These are phyloP conservation scores for Patella pellucida DNA, from an alignment of 2,888 invertebrate genomes.

Conservation along the genomic window DNA sequence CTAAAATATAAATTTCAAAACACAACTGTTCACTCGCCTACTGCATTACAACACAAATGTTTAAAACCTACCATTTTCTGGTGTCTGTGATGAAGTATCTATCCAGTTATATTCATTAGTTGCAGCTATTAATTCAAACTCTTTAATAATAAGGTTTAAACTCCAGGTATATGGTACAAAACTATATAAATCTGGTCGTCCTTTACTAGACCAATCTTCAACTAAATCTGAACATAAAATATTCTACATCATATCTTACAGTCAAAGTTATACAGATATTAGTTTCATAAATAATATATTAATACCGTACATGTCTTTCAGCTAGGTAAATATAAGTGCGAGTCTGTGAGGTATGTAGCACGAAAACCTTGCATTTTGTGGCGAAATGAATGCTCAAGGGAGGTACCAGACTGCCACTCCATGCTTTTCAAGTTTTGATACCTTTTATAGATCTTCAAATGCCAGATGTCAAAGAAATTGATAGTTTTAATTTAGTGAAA, in stretches of 20 bases:
- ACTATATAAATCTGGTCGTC: slow-evolving; percentile 87
- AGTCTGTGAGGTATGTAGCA: no score
- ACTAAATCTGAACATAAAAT: slow-evolving; percentile 79
- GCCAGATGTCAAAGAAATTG: background rate
- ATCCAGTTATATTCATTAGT: slow-evolving; percentile 99
- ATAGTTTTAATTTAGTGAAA: background rate
- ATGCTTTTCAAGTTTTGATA: no score
- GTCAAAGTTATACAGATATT: no score
- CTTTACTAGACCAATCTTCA: slow-evolving; percentile 87
- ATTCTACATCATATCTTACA: no score
- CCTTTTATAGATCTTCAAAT: no score
- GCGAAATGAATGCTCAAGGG: no score
- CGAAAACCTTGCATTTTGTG: no score
- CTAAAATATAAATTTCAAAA: background rate
- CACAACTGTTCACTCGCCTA: background rate
- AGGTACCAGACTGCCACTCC: no score
- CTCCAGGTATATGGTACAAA: slow-evolving; percentile 98
- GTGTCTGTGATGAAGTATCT: slow-evolving; percentile 95
- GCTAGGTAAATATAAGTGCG: no score
- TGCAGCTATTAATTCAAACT: slow-evolving; percentile 93
- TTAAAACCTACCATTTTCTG: slow-evolving; percentile 82
- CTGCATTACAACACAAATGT: background rate
- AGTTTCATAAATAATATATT: no score
- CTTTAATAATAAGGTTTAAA: slow-evolving; percentile 89
- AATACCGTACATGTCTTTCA: no score